A percentile compares a stretch with the other conserved stretches of the same genome.
These are phyloP conservation scores for Scaptomyza hsui DNA, from an alignment of 1,140 invertebrate species.

Conservation along the genomic window DNA sequence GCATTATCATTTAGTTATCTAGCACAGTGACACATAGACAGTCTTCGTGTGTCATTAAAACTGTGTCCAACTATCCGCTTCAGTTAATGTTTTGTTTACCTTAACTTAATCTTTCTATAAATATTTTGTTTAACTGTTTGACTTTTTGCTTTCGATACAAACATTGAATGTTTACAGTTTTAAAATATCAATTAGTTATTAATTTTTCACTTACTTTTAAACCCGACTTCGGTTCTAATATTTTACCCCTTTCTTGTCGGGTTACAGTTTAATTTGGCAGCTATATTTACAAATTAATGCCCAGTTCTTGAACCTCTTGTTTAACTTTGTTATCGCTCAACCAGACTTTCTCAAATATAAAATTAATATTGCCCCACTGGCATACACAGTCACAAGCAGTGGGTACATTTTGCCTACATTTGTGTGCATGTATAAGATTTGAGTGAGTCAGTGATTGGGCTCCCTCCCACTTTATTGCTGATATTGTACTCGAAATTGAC, in stretches of 20 bases:
- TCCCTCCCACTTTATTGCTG: not conserved
- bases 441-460: conserved; percentile 33
- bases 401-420: conserved; percentile 11
- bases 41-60: not conserved
- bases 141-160: too few relatives aligned
- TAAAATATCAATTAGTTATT: too few relatives aligned
- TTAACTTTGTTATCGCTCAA: conserved; percentile 9
- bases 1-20: not conserved
- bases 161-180: too few relatives aligned
- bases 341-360: not conserved
- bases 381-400: not conserved
- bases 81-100: too few relatives aligned
- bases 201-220: too few relatives aligned
- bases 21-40: not conserved
- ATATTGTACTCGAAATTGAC: conserved; percentile 1
- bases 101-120: too few relatives aligned
- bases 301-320: not conserved
- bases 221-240: too few relatives aligned
- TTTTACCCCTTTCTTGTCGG: too few relatives aligned
- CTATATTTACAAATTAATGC: not conserved
- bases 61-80: not conserved
- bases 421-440: conserved; percentile 1
- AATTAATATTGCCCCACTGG: not conserved
- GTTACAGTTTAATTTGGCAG: too few relatives aligned
- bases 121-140: too few relatives aligned